Evolutionary conservation across 2,888 invertebrate genomes (phyloP).

Genomic region (Stenichneumon culpator): DNA sequence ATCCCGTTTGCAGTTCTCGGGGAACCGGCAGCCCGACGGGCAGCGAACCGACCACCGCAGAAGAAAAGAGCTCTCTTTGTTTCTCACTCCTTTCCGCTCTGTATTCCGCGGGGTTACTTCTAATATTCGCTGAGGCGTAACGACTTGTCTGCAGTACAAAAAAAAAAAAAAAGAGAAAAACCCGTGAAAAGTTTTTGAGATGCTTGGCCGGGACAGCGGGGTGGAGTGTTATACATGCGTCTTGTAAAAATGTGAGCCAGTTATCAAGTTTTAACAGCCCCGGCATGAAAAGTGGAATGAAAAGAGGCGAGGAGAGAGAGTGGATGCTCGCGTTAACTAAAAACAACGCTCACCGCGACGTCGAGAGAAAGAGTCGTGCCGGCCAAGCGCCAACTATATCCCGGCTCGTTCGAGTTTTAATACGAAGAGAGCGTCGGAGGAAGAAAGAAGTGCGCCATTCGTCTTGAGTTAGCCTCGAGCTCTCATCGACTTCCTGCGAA

Average conservation of each 20-base stretch:
- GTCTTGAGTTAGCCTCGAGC: constrained; percentile 21
- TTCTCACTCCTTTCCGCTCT: constrained; percentile 55
- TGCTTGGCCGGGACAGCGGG: constrained; percentile 28
- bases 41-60: constrained; percentile 50
- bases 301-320: neutral
- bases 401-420: constrained; percentile 39
- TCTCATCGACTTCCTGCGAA: constrained; percentile 30
- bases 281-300: neutral
- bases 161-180: constrained; percentile 65
- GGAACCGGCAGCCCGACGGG: neutral
- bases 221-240: constrained; percentile 20
- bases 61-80: constrained; percentile 50
- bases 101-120: constrained; percentile 46
- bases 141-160: constrained; percentile 14
- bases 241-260: constrained; percentile 57
- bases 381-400: constrained; percentile 8
- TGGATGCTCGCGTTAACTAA: constrained; percentile 36
- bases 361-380: constrained; percentile 31
- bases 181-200: constrained; percentile 60
- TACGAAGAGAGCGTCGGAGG: constrained; percentile 34
- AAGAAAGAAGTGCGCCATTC: constrained; percentile 31
- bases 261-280: constrained; percentile 63
- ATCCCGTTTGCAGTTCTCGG: constrained; percentile 51
- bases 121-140: constrained; percentile 52
- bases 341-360: constrained; percentile 28